A percentile compares a stretch with the other conserved stretches of the same genome.
These are phyloP conservation scores for Zophobas atratus DNA, from an alignment of 1,140 invertebrate genomes.

Conservation along the genomic window DNA sequence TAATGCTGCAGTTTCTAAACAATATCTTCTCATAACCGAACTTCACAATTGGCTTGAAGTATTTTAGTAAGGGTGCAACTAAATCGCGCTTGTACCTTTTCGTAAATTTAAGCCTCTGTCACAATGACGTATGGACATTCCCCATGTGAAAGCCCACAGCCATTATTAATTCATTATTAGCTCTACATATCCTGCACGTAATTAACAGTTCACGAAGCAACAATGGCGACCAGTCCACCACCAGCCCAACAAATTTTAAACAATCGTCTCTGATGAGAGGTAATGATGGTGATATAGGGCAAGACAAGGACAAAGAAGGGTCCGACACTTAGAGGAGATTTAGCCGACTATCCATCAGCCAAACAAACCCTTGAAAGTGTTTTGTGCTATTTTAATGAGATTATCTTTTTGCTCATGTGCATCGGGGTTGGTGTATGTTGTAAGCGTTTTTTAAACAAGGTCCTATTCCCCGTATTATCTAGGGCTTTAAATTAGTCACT, in stretches of 20 bases:
- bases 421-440: constrained; percentile 7
- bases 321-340: constrained; percentile 29
- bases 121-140: not conserved
- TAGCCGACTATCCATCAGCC: constrained; percentile 21
- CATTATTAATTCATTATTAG: constrained; percentile 35
- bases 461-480: constrained; percentile 22
- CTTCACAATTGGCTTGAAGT: too few relatives aligned
- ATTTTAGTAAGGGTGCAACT: too few relatives aligned
- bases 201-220: constrained; percentile 23
- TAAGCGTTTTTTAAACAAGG: constrained; percentile 28
- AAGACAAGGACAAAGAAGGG: constrained; percentile 37
- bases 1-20: too few relatives aligned
- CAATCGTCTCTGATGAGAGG: constrained; percentile 39
- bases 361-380: not conserved
- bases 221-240: constrained; percentile 4
- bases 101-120: not conserved
- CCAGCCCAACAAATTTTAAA: constrained; percentile 20
- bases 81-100: not conserved
- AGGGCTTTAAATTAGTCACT: constrained; percentile 38
- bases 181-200: constrained; percentile 6
- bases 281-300: constrained; percentile 32
- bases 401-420: constrained; percentile 29
- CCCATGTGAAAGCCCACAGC: constrained; percentile 5
- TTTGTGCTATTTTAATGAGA: constrained; percentile 47
- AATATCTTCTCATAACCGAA: too few relatives aligned